Evolutionary conservation across 2,113 vertebrate genomes (phyloP).

Genomic region (Dendrocopos noguchii): DNA sequence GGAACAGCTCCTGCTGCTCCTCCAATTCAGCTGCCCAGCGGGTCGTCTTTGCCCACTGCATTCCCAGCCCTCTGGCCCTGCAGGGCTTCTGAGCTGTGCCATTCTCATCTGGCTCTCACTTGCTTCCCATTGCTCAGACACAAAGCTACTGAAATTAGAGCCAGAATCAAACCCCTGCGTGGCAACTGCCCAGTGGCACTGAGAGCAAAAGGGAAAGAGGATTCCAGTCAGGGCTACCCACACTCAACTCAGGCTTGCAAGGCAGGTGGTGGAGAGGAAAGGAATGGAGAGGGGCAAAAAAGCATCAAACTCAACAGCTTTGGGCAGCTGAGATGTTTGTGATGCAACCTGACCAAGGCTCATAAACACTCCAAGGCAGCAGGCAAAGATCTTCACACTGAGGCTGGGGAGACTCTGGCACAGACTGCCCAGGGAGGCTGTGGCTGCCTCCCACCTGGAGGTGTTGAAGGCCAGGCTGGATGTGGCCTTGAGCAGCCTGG

Average conservation of each 20-base stretch:
- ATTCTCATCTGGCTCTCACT: slow-evolving; percentile 22
- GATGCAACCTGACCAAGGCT: background rate
- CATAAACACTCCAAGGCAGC: background rate
- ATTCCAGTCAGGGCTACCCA: background rate
- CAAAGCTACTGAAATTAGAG: background rate
- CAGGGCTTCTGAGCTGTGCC: background rate
- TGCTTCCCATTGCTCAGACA: background rate
- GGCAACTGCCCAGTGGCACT: background rate
- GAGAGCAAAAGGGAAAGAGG: background rate
- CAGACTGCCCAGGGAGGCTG: too few relatives aligned
- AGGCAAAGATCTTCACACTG: background rate
- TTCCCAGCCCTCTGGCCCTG: slow-evolving; percentile 2
- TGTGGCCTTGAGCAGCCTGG: too few relatives aligned
- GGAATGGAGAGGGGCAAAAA: background rate
- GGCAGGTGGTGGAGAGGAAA: background rate
- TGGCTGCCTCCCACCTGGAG: too few relatives aligned
- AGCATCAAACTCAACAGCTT: background rate
- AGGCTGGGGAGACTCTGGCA: too few relatives aligned
- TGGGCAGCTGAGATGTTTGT: background rate
- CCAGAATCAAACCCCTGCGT: background rate
- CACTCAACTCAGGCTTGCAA: background rate
- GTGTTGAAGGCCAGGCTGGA: too few relatives aligned
- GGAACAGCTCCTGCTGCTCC: slow-evolving; percentile 21
- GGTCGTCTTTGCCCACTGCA: background rate
- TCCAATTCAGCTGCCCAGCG: slow-evolving; percentile 26